Base-by-base conservation (phyloP, 2,113 vertebrate species). In the Morone saxatilis region DNA sequence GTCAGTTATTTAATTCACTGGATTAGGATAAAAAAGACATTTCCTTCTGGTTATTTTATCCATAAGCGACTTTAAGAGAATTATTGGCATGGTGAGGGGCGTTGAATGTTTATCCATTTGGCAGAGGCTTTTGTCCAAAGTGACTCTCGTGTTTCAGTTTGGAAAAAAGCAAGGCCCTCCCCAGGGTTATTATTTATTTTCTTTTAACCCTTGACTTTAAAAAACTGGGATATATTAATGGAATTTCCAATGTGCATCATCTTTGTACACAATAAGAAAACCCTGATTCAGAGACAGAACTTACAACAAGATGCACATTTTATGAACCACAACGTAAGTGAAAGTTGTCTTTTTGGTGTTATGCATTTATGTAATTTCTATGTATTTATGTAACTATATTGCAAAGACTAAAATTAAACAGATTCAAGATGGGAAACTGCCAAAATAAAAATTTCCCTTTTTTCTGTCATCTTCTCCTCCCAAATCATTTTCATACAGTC, bases 1-100 rank as follows among this genome's bases (percentile, higher is more conserved):
- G 38, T 65, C 53, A 56, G 48, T 68, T 61, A 63, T 70, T 41
- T 36, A 69, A 60, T 53, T 83, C 22, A 69, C 10, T 25, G 36
- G 10, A 43, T 62, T 61, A 59, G 1, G 63, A 73, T 38, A 66
- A 57, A 68, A 51, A 5, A 80, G 38, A 53, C 19, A 57, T 73
- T 53, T 11, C 5, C 62, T 73, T 36, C 56, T 56, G 47, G 13
- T 72, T 67, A 36, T 50, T 83, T 51, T n/a, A 73, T 68, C 7
- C 16, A 7, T 43, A 48, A 60, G 22, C 1, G 41, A 70, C 79
- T 11, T 0, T 17, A 8, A 70, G 13, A 57, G 4, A 45, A 65
- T 56, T 17, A 47, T 38, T 25, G 38, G 17, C 10, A 16, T 59
- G 41, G 16, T 59, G 43, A 36, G 22, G 16, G 1, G 13, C n/a